A percentile compares a stretch with the other conserved stretches of the same genome.
Conservation (phyloP, 2,113 vertebrate genomes). For the Hemiprocne comata region DNA sequence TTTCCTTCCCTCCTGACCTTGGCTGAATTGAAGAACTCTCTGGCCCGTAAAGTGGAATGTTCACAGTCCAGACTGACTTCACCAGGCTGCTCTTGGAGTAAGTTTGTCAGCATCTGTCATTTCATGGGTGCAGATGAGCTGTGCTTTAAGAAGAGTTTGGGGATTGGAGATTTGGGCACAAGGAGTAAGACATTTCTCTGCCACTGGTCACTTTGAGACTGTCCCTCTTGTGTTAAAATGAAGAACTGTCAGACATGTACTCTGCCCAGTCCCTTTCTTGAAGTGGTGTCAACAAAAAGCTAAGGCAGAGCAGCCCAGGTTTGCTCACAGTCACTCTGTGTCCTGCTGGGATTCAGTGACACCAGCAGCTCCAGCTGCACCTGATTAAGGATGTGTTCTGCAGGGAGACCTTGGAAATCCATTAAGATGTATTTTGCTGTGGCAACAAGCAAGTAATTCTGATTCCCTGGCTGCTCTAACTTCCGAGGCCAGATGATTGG, state of each 20-base stretch:
- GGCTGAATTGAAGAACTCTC: not conserved
- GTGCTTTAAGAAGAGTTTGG: not conserved
- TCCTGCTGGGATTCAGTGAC: not conserved
- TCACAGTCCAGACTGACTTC: not conserved
- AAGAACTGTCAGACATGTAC: not conserved
- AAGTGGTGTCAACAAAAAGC: not conserved
- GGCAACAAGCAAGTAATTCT: not conserved
- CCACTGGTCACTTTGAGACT: not conserved
- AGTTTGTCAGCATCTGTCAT: not conserved
- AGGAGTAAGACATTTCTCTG: not conserved
- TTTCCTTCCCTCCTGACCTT: not conserved
- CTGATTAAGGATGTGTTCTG: not conserved
- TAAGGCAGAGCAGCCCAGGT: not conserved
- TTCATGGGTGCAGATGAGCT: not conserved
- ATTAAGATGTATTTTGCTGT: not conserved
- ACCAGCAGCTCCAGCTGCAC: not conserved
- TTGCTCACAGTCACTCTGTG: fast-evolving
- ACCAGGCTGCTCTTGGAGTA: not conserved
- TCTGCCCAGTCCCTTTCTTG: too few species aligned
- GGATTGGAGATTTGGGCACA: not conserved
- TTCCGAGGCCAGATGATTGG: not conserved
- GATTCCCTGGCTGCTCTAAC: not conserved
- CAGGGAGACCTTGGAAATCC: not conserved
- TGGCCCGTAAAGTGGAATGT: not conserved
- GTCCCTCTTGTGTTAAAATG: too few species aligned